These are phyloP conservation scores for Sebastes schlegelii DNA, from an alignment of 2,113 vertebrate species.

Conservation along the genomic window DNA sequence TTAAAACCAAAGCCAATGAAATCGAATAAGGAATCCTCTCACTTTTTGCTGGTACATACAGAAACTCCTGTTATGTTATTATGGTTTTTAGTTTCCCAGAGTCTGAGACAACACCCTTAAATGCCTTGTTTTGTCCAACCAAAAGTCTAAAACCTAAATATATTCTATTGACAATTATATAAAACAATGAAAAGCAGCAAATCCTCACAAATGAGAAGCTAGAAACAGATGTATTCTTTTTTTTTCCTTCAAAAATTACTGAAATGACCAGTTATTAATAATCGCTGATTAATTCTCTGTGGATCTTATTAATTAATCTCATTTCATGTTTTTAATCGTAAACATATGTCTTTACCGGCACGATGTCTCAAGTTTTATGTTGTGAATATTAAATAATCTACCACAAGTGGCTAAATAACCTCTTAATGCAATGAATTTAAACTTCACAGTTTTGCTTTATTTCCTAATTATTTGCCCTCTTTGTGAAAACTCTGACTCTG, in stretches of 20 bases:
- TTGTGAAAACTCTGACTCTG: constrained; percentile 36
- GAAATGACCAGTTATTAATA: neutral
- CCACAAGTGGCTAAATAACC: neutral
- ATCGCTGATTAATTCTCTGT: neutral
- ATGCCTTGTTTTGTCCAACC: neutral
- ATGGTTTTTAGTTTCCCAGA: neutral
- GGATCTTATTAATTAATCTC: neutral
- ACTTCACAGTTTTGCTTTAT: constrained; percentile 11
- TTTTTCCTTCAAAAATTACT: neutral
- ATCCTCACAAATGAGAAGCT: neutral
- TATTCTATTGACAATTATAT: too few species aligned
- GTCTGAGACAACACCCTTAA: neutral
- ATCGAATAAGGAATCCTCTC: neutral
- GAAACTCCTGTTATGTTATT: neutral
- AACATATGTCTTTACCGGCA: neutral
- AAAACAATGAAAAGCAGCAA: neutral
- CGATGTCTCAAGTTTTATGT: neutral
- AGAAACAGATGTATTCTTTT: neutral
- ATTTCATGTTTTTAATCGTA: constrained; percentile 1
- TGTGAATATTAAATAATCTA: neutral
- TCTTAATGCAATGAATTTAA: constrained; percentile 20
- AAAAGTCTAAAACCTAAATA: neutral
- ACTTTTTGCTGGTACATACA: neutral
- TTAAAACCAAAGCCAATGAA: neutral
- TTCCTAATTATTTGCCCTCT: constrained; percentile 27